Base-by-base conservation (phyloP, 53 echinoderm and acorn worm species). In the Mesocentrotus franciscanus region DNA sequence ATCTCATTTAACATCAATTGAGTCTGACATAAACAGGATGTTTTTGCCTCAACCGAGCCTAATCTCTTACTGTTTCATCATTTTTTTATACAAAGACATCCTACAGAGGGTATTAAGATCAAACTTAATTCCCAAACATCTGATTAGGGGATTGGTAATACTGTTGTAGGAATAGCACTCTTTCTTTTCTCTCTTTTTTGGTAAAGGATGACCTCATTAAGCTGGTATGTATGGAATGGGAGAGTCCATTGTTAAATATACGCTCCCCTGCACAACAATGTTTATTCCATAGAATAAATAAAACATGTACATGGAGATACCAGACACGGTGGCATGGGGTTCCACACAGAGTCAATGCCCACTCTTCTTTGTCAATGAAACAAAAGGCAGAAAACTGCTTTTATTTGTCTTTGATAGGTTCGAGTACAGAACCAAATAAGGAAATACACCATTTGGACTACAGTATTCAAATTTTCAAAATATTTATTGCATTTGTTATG, bases 21-120 rank as follows among this genome's bases (percentile, higher is more conserved):
- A 57, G 26, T 22, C 58, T 87, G 87, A 87, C 87, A 87, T 17
- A 24, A 87, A 87, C 87, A 87, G 87, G 87, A 87, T 87, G 87
- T 87, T 87, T 87, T 87, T 87, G 26, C 58, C 87, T 87, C 1
- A 4, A 29, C 59, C 59, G 7, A 58, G 20, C 87, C 87, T 58
- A 87, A 57, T 11, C 58, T 58, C 10, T 2, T n/a, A 87, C n/a
- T 87, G 87, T 87, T 39, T 58, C 74, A 12, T 84, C 22, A 39
- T 20, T 84, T 22, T 22, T 8, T 17, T 76, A 10, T 22, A 42
- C 87, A 87, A 78, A 81, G 81, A 14, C 29, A 58, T 27, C 87
- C 58, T 87, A 87, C n/a, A 57, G 27, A 58, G 87, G 11, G n/a
- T 12, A n/a, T n/a, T 87, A 27, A 55, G 59, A 27, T 87, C 26